Percentiles rank a stretch among this genome's conserved stretches.
Conservation (phyloP, 1,140 invertebrate species). For the Heliconius congener region DNA sequence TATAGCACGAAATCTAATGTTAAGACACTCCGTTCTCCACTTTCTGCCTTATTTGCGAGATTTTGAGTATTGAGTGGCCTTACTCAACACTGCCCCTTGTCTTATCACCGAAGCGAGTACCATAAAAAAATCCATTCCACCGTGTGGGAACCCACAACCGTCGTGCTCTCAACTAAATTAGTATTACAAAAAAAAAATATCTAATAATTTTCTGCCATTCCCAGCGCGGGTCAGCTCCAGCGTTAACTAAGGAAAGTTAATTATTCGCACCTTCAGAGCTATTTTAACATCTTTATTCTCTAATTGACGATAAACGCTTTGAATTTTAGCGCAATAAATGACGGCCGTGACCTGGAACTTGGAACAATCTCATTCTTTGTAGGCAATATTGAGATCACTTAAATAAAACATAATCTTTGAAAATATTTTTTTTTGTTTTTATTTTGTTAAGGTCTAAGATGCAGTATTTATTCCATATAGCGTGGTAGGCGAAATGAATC, state of each 20-base stretch:
- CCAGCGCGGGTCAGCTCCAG: background rate
- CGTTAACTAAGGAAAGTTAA: conserved; percentile 1
- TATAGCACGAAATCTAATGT: too few relatives aligned
- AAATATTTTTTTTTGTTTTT: background rate
- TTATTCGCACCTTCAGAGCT: conserved; percentile 6
- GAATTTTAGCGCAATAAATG: background rate
- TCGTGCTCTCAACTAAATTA: too few relatives aligned
- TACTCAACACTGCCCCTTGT: too few relatives aligned
- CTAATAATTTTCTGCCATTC: background rate
- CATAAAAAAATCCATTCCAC: too few relatives aligned
- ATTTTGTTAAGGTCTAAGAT: background rate
- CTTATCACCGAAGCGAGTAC: too few relatives aligned
- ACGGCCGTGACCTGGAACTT: conserved; percentile 9
- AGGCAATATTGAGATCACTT: background rate
- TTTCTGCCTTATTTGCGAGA: too few relatives aligned
- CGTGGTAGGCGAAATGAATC: too few relatives aligned
- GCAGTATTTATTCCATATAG: too few relatives aligned
- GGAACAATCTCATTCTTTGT: background rate
- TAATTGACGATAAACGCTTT: conserved; percentile 17
- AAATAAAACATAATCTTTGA: background rate
- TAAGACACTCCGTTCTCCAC: too few relatives aligned
- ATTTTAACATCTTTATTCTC: conserved; percentile 15
- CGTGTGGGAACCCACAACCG: too few relatives aligned
- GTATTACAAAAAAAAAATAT: background rate
- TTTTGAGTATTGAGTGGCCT: too few relatives aligned